phyloP scores from a whole-genome alignment of 1,140 invertebrate species.

The Microplitis demolitor region DNA sequence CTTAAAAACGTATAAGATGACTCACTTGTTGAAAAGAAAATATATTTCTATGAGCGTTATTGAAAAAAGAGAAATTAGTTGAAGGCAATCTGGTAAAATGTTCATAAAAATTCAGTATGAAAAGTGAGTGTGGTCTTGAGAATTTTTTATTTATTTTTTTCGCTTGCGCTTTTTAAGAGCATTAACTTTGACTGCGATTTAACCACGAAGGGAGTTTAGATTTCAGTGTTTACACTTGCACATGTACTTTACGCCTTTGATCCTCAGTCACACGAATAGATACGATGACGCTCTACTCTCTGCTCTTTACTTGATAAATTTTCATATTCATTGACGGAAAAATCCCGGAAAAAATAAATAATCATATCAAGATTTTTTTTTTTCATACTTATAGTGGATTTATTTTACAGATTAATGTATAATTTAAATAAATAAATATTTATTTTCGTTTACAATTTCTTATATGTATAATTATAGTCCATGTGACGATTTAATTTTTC shows the following conservation, averaged over 20 bases:
- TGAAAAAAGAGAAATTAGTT: too few relatives aligned
- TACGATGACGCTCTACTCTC: neutral
- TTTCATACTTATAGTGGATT: neutral
- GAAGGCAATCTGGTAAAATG: neutral
- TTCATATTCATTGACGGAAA: conserved; percentile 2
- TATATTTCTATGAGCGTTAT: neutral
- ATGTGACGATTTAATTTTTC: too few relatives aligned
- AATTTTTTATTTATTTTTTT: conserved; percentile 1
- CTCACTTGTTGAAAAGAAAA: neutral
- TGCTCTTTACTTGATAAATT: neutral
- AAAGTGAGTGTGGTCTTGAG: neutral
- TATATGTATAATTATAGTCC: too few relatives aligned
- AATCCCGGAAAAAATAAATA: neutral
- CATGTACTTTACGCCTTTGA: neutral
- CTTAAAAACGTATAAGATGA: neutral
- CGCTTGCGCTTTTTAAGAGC: neutral
- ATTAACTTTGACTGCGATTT: neutral
- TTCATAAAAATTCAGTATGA: neutral
- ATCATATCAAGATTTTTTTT: neutral
- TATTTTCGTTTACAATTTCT: too few relatives aligned
- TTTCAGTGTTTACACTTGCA: neutral
- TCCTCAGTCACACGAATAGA: neutral
- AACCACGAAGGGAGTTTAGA: neutral
- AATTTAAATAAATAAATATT: neutral
- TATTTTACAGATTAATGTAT: neutral